Evolutionary conservation across 2,113 vertebrate species (phyloP), one percentile per base, ranked within the genome.

Genomic region (Peucedramus taeniatus): DNA sequence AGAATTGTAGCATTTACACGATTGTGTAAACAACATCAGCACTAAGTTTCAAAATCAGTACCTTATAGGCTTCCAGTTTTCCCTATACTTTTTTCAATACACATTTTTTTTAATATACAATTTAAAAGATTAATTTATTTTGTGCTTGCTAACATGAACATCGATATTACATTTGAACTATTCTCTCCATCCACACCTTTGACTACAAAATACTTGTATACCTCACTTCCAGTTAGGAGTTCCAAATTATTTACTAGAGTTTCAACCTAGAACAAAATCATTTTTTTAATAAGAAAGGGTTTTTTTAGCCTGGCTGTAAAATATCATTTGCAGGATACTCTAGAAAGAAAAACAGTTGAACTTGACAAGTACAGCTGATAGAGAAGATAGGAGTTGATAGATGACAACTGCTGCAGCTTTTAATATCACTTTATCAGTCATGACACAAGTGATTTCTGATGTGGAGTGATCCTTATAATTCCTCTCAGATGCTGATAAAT

Each of bases 251-350:
- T 65, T 35, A 59, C 44, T 47, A n/a, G 6, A 54, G 76, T 79
- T 68, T 65, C 31, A 53, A 18, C 35, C 37, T 6, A 51, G 31
- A 80, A 37, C 18, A 82, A 85, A 83, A 12, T 2, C 13, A 13
- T 15, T 17, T n/a, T n/a, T 78, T 60, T 51, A 71, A 21, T 5
- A 63, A 40, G 9, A 47, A 35, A 22, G 13, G 5, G 0, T 0
- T 44, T 78, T 51, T 87, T 72, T 27, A 53, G 20, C 23, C 15
- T 80, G 68, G 35, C 20, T 88, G 37, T 69, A 71, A 94, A 77
- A 53, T 47, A 45, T 15, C 1, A 54, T 70, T 88, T 68, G 31
- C 37, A 44, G 35, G 5, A 70, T 63, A 57, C 45, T 85, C 50
- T 5, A 69, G 56, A 74, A 20, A 61, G 19, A 82, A 71, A 82